Conservation (phyloP, 2,888 invertebrate genomes). For the Stenurella melanura region DNA sequence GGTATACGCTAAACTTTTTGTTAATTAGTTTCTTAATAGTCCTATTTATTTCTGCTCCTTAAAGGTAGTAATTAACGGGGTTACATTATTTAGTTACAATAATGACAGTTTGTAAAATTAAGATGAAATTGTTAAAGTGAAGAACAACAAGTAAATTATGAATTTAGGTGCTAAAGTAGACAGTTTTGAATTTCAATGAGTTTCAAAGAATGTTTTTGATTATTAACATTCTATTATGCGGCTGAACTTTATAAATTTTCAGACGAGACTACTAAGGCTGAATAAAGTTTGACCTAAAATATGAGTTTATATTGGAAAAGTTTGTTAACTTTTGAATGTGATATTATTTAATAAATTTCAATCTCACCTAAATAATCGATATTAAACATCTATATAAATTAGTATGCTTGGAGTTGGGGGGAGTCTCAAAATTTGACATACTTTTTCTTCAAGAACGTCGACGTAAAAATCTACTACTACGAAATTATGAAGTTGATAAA, state of each 20-base stretch:
- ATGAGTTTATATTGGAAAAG: slow-evolving; percentile 25
- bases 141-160: slow-evolving; percentile 18
- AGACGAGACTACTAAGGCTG: slow-evolving; percentile 14
- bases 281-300: slow-evolving; percentile 26
- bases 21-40: background rate
- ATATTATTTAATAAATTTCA: slow-evolving; percentile 31
- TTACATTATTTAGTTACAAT: background rate
- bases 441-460: too few species aligned
- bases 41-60: background rate
- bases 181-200: slow-evolving; percentile 25
- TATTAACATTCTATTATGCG: slow-evolving; percentile 31
- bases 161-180: slow-evolving; percentile 20
- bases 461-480: too few species aligned
- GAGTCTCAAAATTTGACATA: too few species aligned
- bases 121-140: background rate
- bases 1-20: too few species aligned
- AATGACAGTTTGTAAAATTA: background rate
- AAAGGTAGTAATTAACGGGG: background rate
- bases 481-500: too few species aligned
- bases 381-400: slow-evolving; percentile 1
- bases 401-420: too few species aligned
- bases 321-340: slow-evolving; percentile 25
- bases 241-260: slow-evolving; percentile 26
- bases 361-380: slow-evolving; percentile 27
- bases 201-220: slow-evolving; percentile 25